Base-by-base conservation (phyloP, 2,888 invertebrate genomes). In the Macrosiphum euphorbiae region DNA sequence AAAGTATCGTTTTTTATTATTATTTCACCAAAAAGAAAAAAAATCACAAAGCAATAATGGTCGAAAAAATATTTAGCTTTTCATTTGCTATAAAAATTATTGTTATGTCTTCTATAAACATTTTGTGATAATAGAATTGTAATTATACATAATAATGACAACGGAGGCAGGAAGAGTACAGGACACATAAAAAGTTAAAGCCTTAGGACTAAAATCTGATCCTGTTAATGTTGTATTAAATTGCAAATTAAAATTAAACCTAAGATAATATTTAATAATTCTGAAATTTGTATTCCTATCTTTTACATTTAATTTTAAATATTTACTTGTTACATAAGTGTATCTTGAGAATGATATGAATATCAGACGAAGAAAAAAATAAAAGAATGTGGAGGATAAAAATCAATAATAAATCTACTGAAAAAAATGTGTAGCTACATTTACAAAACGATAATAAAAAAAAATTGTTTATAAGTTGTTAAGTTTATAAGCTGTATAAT, bases 1-100 rank as follows among this genome's bases (percentile, higher is more conserved):
- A 85, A 58, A 55, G 24, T 44, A 55, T n/a, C n/a, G 28, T 35
- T 44, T 91, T 91, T 91, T 58, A 55, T 91, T 91, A 35, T 84
- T 41, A 52, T 41, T 84, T 52, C 24, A 0, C 10, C 55, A 88
- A 50, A 52, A 35, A 47, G 7, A 35, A 52, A 52, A 35, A 35
- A 88, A 52, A 52, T 52, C 52, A 41, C 78, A 7, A 78, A 78
- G 35, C 78, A 35, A 78, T 78, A 78, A 78, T 41, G 35, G 78
- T 41, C 8, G 0, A 78, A 78, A 78, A 78, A 78, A 88, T 55
- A 52, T 52, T 88, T 88, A 28, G n/a, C 24, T 88, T 88, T 52
- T 52, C n/a, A 35, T 55, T 88, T 41, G 52, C 50, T 20, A 52
- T 50, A 50, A 87, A 87, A 87, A n/a, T 16, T 52, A 87, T 87